Evolutionary conservation across 2,113 vertebrate species (phyloP).

Genomic region (Copsychus sechellarum): DNA sequence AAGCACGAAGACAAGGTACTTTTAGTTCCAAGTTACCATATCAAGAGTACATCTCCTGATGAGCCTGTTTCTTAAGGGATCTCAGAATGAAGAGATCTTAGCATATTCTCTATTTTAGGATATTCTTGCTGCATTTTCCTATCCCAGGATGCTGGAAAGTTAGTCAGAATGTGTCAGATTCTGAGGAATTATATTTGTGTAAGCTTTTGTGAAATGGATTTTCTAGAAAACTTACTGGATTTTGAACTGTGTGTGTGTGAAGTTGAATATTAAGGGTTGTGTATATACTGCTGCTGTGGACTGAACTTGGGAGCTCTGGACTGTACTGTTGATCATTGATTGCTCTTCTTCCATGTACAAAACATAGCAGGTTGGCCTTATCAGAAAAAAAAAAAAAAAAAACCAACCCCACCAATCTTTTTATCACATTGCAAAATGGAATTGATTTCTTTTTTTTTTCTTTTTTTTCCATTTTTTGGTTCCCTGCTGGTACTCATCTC

Average conservation of each 20-base stretch:
- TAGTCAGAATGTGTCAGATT: background rate
- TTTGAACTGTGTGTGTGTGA: background rate
- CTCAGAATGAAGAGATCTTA: background rate
- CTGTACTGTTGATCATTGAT: background rate
- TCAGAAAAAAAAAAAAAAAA: background rate
- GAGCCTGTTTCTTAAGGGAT: background rate
- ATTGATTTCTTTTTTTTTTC: background rate
- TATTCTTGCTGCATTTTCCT: background rate
- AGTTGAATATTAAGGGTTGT: background rate
- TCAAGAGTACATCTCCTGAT: background rate
- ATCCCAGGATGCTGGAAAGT: background rate
- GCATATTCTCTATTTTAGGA: background rate
- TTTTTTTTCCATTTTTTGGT: background rate
- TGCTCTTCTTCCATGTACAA: background rate
- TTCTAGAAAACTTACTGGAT: background rate
- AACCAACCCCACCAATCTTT: background rate
- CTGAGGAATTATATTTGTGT: background rate
- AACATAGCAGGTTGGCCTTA: conserved; percentile 11
- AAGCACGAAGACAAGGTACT: conserved; percentile 46
- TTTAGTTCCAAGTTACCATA: background rate
- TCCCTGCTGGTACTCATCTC: background rate
- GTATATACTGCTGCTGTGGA: background rate
- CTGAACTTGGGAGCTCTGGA: background rate
- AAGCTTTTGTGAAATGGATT: conserved; percentile 1
- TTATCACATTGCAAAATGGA: background rate